These are phyloP conservation scores for Graphium colonna DNA, from an alignment of 2,888 invertebrate genomes.

Conservation along the genomic window DNA sequence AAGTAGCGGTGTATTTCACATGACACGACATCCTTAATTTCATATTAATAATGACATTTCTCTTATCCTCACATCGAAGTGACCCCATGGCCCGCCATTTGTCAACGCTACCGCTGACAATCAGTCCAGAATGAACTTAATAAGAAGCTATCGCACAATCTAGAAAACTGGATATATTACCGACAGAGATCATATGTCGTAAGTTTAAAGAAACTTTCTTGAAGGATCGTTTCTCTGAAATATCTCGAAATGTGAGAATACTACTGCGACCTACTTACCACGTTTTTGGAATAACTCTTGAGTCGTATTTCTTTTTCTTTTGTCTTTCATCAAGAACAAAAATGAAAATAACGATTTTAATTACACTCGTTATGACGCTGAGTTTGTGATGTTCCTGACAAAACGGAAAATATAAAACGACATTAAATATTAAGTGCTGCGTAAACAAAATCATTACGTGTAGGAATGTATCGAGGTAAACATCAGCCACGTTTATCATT, in stretches of 20 bases:
- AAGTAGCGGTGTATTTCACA: too few species aligned
- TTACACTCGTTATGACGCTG: too few species aligned
- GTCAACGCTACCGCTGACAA: slow-evolving; percentile 35
- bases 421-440: not conserved
- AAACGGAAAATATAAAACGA: not conserved
- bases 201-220: too few species aligned
- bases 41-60: slow-evolving; percentile 32
- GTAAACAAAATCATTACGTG: too few species aligned
- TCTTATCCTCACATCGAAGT: slow-evolving; percentile 19
- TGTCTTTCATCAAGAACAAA: not conserved
- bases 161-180: slow-evolving; percentile 26
- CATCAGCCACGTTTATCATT: not conserved
- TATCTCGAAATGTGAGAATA: not conserved
- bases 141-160: slow-evolving; percentile 33
- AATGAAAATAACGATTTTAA: too few species aligned
- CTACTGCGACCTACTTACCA: too few species aligned
- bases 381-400: too few species aligned
- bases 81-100: slow-evolving; percentile 22
- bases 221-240: slow-evolving; percentile 15
- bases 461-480: not conserved
- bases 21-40: too few species aligned
- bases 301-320: too few species aligned
- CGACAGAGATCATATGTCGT: too few species aligned
- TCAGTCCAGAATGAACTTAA: slow-evolving; percentile 33
- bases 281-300: too few species aligned